Base-by-base conservation (phyloP, 2,888 invertebrate species). In the Drosophila paracracens region DNA sequence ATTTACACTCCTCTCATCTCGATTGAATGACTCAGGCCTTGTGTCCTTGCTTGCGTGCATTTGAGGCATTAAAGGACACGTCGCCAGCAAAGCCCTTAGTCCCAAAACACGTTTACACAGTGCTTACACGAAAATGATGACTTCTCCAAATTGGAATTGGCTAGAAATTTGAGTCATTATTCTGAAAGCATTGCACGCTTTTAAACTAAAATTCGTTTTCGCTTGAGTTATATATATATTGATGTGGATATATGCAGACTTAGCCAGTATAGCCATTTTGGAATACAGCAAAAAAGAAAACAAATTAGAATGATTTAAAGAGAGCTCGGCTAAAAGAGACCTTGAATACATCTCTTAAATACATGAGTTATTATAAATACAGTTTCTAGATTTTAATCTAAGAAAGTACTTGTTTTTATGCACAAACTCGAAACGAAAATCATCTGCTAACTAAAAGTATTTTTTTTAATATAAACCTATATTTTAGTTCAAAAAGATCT, bases 61-160 rank as follows among this genome's bases (percentile, higher is more conserved):
- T 62, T 67, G n/a, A 27, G 48, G 56, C 84, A 87, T 89, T 84
- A 89, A 79, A 81, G 78, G 77, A 78, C 67, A 27, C 27, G 51
- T 21, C 53, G 33, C 21, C 56, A n/a, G 29, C 40, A 48, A 25
- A 31, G 21, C 50, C 27, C 31, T 35, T 51, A 33, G 27, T 74
- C 52, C 31, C 31, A 31, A 48, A 43, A 33, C 80, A 63, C 53
- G 74, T 70, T 87, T 38, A 56, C 56, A 76, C 57, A 43, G 21
- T 43, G 31, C 10, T 43, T 31, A 25, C 40, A 57, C 8, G 31
- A 18, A 21, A 57, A 57, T 57, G 18, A 43, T 43, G 21, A 31
- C 4, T 29, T 31, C 16, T n/a, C 8, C 16, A n/a, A 40, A 57
- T 29, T 16, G 27, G 4, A n/a, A 40, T 29, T n/a, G 40, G 16